Base-by-base conservation (phyloP, 1,140 invertebrate species). In the Chironomus striatipennis region DNA sequence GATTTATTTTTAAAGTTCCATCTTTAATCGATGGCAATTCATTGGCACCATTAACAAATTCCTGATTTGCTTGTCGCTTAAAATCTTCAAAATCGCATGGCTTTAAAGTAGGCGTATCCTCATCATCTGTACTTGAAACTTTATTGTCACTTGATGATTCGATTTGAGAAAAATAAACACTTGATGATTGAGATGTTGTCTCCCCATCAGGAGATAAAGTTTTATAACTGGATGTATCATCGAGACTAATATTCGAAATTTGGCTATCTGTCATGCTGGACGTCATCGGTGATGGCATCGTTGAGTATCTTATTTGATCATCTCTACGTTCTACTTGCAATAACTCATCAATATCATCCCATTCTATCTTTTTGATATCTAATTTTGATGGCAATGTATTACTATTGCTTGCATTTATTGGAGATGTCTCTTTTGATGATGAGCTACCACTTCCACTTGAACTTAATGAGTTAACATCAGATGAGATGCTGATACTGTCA, bases 331-430 rank as follows among this genome's bases (percentile, higher is more conserved):
- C 89, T 0, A 81, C 89, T 81, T 90, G 88, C 73, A 90, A 80
- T 7, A 91, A 78, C 76, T 91, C 88, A 79, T 90, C 89, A 17
- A 90, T 80, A 77, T 91, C 90, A 79, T 91, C 89, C 88, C 89
- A 90, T 78, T 90, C 83, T 77, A 87, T 82, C 73, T 86, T 86
- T 76, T 90, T 87, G 7, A 88, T 84, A 77, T 89, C 88, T 73
- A 91, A 79, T 79, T 91, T 91, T 75, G 88, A 86, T 20, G 90
- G 90, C 74, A 91, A 79, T 12, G 89, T 90, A 21, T 86, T 83
- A 73, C 85, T 85, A 21, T 86, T 83, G 73, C 85, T 85, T 1
- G 85, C 81, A 73, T 86, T 85, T 77, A 86, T 85, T 0, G 86
- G 85, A 42, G 85, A 86, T n/a, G 81, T 78, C 75, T 82, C 81